Conservation (phyloP, 92 coral and sea anemone genomes). For the Porites cylindrica region DNA sequence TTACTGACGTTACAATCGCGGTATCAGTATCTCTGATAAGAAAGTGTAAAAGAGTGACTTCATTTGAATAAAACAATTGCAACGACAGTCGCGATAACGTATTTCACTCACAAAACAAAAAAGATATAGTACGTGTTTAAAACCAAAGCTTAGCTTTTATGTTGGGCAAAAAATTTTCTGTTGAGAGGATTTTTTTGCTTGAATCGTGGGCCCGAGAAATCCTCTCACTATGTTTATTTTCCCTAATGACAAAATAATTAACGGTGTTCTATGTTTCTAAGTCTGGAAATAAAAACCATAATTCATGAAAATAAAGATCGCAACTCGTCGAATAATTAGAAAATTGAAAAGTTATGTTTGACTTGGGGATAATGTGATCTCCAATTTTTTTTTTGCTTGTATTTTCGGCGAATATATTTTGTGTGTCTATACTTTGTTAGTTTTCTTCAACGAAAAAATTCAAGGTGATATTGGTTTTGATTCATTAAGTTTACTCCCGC, state of each 20-base stretch:
- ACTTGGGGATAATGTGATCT: background rate
- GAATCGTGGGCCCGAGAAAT: background rate
- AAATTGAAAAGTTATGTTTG: slow-evolving; percentile 7
- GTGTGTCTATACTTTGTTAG: background rate
- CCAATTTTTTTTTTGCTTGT: background rate
- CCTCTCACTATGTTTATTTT: background rate
- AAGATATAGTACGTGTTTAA: background rate
- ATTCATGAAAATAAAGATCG: background rate
- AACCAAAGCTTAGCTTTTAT: slow-evolving; percentile 11
- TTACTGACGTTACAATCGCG: slow-evolving; percentile 34
- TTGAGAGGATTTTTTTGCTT: background rate
- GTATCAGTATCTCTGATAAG: slow-evolving; percentile 17
- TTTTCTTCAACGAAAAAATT: background rate
- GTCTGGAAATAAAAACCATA: background rate
- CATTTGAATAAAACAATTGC: slow-evolving; percentile 29
- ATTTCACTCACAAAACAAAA: slow-evolving; percentile 20
- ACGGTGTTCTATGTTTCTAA: background rate
- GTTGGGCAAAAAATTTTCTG: background rate
- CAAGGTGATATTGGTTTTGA: background rate
- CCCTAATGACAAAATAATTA: background rate
- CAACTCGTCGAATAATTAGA: background rate
- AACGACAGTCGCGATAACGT: slow-evolving; percentile 13
- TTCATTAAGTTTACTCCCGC: background rate
- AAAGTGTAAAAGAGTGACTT: slow-evolving; percentile 40
- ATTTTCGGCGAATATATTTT: no score